Conservation (phyloP, 2,797 vertebrate species). For the Crenuchus spilurus region DNA sequence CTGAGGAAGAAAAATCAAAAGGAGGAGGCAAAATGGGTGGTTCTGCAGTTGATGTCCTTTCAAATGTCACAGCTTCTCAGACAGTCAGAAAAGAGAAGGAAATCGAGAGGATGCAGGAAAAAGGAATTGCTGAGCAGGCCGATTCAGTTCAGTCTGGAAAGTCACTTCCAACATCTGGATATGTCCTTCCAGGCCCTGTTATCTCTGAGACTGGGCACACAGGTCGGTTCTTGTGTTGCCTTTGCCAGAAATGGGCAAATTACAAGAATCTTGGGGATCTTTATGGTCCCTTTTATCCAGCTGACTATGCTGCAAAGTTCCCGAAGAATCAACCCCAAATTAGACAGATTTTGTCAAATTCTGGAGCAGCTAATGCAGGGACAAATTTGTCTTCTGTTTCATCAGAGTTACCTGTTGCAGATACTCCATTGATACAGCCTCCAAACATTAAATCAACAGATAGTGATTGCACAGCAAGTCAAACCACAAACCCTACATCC, state of each 20-base stretch:
- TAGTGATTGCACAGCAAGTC: slow-evolving; percentile 62
- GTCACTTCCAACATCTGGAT: slow-evolving; percentile 89
- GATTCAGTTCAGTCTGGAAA: slow-evolving; percentile 87
- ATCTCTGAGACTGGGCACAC: slow-evolving; percentile 89
- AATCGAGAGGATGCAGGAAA: slow-evolving; percentile 67
- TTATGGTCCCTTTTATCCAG: slow-evolving; percentile 96
- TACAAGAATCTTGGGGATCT: slow-evolving; percentile 98
- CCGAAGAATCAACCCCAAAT: slow-evolving; percentile 92
- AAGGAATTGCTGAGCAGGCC: slow-evolving; percentile 69
- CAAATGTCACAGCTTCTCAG: slow-evolving; percentile 70
- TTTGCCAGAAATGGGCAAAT: slow-evolving; percentile 99
- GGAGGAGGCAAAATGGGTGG: slow-evolving; percentile 69
- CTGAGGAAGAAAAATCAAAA: slow-evolving; percentile 92
- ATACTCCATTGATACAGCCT: slow-evolving; percentile 62
- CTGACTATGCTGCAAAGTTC: slow-evolving; percentile 92
- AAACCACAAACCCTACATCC: slow-evolving; percentile 62
- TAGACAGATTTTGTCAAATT: slow-evolving; percentile 69
- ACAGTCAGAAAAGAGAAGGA: slow-evolving; percentile 76
- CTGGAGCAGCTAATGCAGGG: slow-evolving; percentile 67
- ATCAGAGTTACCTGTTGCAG: slow-evolving; percentile 61
- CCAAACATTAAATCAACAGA: slow-evolving; percentile 63
- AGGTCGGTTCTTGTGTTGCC: slow-evolving; percentile 93
- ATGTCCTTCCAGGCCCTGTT: slow-evolving; percentile 91
- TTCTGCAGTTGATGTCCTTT: slow-evolving; percentile 67
- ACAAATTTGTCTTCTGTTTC: slow-evolving; percentile 64